Conservation (phyloP, 1,140 invertebrate genomes). For the Drosophila malerkotliana region DNA sequence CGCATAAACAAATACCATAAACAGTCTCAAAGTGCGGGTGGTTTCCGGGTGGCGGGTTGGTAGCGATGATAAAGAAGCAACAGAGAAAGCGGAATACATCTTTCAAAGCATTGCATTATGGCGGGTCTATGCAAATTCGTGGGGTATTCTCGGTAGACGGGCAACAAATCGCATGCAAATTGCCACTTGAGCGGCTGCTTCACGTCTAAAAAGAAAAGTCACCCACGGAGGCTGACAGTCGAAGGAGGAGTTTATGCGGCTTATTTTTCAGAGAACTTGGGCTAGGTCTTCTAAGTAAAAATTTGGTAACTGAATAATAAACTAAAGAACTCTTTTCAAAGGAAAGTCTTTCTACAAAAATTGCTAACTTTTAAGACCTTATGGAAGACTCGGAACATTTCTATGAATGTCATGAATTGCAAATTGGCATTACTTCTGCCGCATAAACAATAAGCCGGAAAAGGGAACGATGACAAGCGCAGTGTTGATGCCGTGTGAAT, state of each 20-base stretch:
- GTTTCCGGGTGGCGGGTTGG: no score
- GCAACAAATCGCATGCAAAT: slow-evolving; percentile 80
- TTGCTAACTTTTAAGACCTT: background rate
- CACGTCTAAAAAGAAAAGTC: slow-evolving; percentile 33
- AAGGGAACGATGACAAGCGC: background rate
- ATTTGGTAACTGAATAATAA: background rate
- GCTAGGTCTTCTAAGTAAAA: background rate
- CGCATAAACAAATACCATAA: slow-evolving; percentile 64
- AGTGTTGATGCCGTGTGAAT: slow-evolving; percentile 10
- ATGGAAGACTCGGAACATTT: background rate
- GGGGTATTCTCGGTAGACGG: slow-evolving; percentile 42
- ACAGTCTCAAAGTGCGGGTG: slow-evolving; percentile 26
- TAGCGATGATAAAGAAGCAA: background rate
- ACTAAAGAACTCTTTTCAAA: no score
- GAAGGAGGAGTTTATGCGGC: slow-evolving; percentile 16
- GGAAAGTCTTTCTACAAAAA: no score
- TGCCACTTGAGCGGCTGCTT: slow-evolving; percentile 67
- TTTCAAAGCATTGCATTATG: slow-evolving; percentile 63
- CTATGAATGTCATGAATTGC: slow-evolving; percentile 32
- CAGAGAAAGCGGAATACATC: slow-evolving; percentile 19
- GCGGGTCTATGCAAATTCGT: slow-evolving; percentile 72
- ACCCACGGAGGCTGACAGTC: background rate
- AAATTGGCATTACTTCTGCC: slow-evolving; percentile 25
- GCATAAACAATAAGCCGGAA: slow-evolving; percentile 47
- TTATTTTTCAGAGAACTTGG: background rate